Conservation (phyloP, 1,140 invertebrate species). For the Aricia agestis region DNA sequence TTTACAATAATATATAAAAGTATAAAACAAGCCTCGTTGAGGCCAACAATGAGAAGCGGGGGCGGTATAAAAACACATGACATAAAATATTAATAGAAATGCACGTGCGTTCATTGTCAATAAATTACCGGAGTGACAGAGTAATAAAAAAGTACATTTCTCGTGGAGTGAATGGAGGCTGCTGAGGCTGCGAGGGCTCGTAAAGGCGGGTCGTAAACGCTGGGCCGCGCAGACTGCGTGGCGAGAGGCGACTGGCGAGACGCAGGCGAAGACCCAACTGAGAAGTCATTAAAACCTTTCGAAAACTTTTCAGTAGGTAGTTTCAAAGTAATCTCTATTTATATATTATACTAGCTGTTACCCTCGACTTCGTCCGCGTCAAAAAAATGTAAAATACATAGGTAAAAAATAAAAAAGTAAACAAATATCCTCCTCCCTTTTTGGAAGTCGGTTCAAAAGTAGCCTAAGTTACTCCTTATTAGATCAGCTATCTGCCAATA, state of each 20-base stretch:
- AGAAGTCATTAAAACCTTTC: too few relatives aligned
- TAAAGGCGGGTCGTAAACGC: conserved; percentile 59
- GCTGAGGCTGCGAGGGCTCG: conserved; percentile 69
- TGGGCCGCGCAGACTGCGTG: conserved; percentile 65
- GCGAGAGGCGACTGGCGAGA: conserved; percentile 49
- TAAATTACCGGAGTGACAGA: conserved; percentile 73
- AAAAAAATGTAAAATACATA: too few relatives aligned
- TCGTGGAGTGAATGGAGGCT: conserved; percentile 71
- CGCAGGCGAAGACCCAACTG: too few relatives aligned
- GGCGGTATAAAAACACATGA: conserved; percentile 58
- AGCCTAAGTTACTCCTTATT: too few relatives aligned
- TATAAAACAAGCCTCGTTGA: conserved; percentile 48
- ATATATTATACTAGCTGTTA: too few relatives aligned
- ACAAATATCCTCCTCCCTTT: too few relatives aligned
- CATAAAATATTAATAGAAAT: conserved; percentile 76
- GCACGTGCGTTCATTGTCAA: conserved; percentile 73
- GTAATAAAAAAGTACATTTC: conserved; percentile 74
- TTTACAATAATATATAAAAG: conserved; percentile 14
- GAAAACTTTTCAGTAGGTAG: too few relatives aligned
- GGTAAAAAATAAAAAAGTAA: too few relatives aligned
- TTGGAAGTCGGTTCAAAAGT: too few relatives aligned
- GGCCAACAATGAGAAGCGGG: conserved; percentile 44
- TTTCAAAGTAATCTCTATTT: too few relatives aligned
- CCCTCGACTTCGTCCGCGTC: too few relatives aligned
- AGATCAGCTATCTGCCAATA: too few relatives aligned